Evolutionary conservation across 2,113 vertebrate species (phyloP).

Genomic region (Calyptomena viridis): DNA sequence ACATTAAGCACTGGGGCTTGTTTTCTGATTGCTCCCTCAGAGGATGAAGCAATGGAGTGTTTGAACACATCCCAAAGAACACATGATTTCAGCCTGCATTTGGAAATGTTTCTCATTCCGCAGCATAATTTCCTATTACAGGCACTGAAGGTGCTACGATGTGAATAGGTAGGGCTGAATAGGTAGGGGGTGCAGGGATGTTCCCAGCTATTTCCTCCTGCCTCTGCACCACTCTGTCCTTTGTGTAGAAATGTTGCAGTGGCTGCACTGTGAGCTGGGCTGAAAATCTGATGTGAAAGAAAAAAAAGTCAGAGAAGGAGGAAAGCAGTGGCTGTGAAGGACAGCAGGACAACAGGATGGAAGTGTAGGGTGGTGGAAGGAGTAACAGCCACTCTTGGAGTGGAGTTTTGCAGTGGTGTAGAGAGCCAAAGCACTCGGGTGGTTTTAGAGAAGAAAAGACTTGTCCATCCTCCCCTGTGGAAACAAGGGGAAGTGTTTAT

Average conservation of each 20-base stretch:
- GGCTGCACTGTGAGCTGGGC: not conserved
- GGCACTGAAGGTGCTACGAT: not conserved
- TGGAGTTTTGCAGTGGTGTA: not conserved
- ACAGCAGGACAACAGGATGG: not conserved
- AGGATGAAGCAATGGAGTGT: not conserved
- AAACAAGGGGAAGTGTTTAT: not conserved
- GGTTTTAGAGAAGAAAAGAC: not conserved
- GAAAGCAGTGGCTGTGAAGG: not conserved
- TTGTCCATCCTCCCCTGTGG: not conserved
- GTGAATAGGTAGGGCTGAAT: not conserved
- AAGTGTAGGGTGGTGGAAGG: not conserved
- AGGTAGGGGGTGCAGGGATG: not conserved
- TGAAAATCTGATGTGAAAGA: not conserved
- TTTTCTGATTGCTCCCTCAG: not conserved
- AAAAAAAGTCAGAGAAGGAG: not conserved
- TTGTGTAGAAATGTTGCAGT: not conserved
- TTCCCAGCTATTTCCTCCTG: not conserved
- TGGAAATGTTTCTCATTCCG: not conserved
- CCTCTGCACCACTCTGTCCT: not conserved
- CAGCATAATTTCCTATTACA: not conserved
- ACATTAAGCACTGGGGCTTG: not conserved
- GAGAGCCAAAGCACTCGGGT: fast-evolving
- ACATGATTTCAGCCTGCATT: fast-evolving
- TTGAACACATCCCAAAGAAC: not conserved
- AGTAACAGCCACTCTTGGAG: not conserved